phyloP scores from a whole-genome alignment of 2,888 invertebrate species.

The Chrysopilus asiliformis region DNA sequence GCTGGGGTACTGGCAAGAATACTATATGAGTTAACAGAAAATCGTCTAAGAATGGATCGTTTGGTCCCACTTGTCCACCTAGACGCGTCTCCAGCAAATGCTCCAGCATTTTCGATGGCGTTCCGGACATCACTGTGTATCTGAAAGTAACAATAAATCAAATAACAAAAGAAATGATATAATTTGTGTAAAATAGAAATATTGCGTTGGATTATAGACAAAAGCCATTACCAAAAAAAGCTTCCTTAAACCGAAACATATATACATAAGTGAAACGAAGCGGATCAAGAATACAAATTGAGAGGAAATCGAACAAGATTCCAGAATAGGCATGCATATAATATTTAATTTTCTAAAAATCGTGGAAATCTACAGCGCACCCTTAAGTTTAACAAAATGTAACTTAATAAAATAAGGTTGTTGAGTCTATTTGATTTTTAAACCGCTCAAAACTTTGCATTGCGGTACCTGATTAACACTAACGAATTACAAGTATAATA shows the following conservation, averaged over 20 bases:
- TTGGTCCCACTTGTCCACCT: conserved; percentile 45
- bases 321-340: too few species aligned
- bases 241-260: neutral
- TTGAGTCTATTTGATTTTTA: too few species aligned
- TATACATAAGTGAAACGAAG: neutral
- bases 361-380: too few species aligned
- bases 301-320: too few species aligned
- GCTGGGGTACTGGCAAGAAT: conserved; percentile 62
- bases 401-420: too few species aligned
- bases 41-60: conserved; percentile 68
- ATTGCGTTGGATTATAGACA: too few species aligned
- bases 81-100: conserved; percentile 68
- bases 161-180: conserved; percentile 1
- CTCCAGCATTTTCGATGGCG: conserved; percentile 74
- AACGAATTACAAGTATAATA: too few species aligned
- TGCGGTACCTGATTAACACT: too few species aligned
- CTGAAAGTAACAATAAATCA: too few species aligned
- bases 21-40: conserved; percentile 71
- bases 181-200: neutral
- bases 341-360: too few species aligned
- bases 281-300: conserved; percentile 1
- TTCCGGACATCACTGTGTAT: conserved; percentile 78
- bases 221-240: neutral
- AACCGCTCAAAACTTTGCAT: too few species aligned
- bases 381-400: too few species aligned